These are phyloP conservation scores for Dysdera silvatica DNA, from an alignment of 1,140 invertebrate species.

Conservation along the genomic window DNA sequence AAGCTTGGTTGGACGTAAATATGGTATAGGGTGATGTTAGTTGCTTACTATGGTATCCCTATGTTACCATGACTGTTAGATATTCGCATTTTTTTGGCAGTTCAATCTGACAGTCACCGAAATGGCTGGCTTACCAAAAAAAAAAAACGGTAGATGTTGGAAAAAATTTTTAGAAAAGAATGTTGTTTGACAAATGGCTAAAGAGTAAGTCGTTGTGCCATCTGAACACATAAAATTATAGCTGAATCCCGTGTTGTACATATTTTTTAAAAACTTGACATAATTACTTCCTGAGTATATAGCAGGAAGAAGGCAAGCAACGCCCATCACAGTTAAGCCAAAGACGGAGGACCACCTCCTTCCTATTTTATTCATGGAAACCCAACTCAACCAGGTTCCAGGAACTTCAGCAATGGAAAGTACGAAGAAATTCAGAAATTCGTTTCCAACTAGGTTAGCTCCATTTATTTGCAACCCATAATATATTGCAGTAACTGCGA, in stretches of 20 bases:
- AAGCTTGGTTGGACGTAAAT: too few species aligned
- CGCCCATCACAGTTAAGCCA: conserved; percentile 37
- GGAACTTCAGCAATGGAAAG: conserved; percentile 40
- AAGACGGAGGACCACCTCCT: conserved; percentile 37
- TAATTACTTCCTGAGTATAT: conserved; percentile 29
- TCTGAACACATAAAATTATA: too few species aligned
- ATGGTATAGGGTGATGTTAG: too few species aligned
- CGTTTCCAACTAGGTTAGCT: conserved; percentile 35
- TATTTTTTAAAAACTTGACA: not conserved
- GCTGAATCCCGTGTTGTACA: too few species aligned
- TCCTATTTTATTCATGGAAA: conserved; percentile 35
- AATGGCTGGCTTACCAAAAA: not conserved
- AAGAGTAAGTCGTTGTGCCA: not conserved
- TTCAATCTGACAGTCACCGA: too few species aligned
- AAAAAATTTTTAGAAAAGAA: not conserved
- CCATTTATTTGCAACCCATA: conserved; percentile 36
- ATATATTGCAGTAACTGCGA: conserved; percentile 37
- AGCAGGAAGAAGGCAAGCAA: conserved; percentile 37
- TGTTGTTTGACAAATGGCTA: not conserved
- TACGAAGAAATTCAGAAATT: conserved; percentile 60
- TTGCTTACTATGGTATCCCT: too few species aligned
- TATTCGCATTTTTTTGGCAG: too few species aligned
- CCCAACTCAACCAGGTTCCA: conserved; percentile 30
- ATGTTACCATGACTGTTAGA: too few species aligned
- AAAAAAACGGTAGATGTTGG: not conserved